These are phyloP conservation scores for Steinernema scapterisci DNA, from an alignment of 2,888 invertebrate genomes.

Conservation along the genomic window DNA sequence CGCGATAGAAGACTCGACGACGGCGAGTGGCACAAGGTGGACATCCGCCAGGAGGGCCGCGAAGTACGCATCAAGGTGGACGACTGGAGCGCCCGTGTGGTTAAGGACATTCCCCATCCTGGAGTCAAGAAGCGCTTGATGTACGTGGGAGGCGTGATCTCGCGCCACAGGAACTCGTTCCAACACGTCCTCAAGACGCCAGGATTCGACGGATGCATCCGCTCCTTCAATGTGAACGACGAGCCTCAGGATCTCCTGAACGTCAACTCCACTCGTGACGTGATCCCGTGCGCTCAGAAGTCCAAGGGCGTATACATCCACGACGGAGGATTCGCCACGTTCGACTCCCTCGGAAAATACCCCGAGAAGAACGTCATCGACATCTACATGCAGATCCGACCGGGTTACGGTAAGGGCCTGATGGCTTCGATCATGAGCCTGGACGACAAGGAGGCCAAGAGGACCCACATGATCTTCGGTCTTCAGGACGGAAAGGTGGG, in stretches of 20 bases:
- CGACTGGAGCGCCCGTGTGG: conserved; percentile 47
- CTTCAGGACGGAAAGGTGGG: conserved; percentile 37
- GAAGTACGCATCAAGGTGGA: conserved; percentile 50
- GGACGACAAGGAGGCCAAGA: conserved; percentile 3
- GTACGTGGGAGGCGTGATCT: conserved; percentile 65
- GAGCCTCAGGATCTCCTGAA: conserved; percentile 36
- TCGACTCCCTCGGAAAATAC: conserved; percentile 42
- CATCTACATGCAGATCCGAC: conserved; percentile 43
- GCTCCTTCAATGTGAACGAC: conserved; percentile 51
- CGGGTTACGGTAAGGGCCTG: conserved; percentile 41
- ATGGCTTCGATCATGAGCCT: conserved; percentile 41
- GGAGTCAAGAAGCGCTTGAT: conserved; percentile 62
- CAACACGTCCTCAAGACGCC: conserved; percentile 41
- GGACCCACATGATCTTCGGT: conserved; percentile 34
- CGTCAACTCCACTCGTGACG: conserved; percentile 43
- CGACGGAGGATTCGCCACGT: conserved; percentile 58
- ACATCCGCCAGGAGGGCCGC: conserved; percentile 47
- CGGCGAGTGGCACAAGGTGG: conserved; percentile 62
- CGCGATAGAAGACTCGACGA: conserved; percentile 53
- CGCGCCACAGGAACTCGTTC: conserved; percentile 57
- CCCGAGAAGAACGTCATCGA: conserved; percentile 25
- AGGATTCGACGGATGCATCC: conserved; percentile 61
- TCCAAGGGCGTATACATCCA: conserved; percentile 56
- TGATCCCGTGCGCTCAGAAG: conserved; percentile 53
- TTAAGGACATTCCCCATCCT: conserved; percentile 60